A percentile compares a stretch with the other conserved stretches of the same genome.
These are phyloP conservation scores for Coccyzus lansbergi DNA, from an alignment of 2,797 vertebrate genomes.

Conservation along the genomic window DNA sequence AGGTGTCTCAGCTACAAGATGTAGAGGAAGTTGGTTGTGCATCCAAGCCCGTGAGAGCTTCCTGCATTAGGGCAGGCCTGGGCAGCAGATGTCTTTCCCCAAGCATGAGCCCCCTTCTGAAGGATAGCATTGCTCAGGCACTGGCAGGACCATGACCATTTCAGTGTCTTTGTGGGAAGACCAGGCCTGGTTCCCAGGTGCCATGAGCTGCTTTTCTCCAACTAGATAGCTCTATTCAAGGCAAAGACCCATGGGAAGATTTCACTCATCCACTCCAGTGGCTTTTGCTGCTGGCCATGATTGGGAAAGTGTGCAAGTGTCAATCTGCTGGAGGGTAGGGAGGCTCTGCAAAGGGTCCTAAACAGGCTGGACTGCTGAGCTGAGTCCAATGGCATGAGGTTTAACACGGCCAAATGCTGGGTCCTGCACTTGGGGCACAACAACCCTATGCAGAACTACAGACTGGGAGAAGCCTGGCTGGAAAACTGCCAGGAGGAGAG, in stretches of 20 bases:
- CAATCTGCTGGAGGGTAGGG: no score
- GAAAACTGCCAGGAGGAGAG: no score
- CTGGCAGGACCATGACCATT: not conserved
- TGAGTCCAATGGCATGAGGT: no score
- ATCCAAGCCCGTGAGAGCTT: not conserved
- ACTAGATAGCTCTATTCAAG: not conserved
- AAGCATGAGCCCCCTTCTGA: not conserved
- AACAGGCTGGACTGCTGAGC: no score
- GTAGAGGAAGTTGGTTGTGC: not conserved
- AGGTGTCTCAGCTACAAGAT: not conserved
- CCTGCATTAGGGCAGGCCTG: not conserved
- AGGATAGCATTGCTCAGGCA: not conserved
- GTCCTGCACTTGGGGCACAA: no score
- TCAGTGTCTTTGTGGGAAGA: not conserved
- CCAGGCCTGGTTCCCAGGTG: not conserved
- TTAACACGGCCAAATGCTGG: no score
- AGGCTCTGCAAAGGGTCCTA: no score
- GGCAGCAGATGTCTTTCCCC: not conserved
- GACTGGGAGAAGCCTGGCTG: no score
- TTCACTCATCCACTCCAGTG: rapidly evolving
- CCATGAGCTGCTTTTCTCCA: not conserved
- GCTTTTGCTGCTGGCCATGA: not conserved
- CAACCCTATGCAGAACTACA: no score
- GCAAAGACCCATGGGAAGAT: not conserved
- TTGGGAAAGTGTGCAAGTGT: no score